These are phyloP conservation scores for Rhinoderma darwinii DNA, from an alignment of 2,113 vertebrate genomes.

Conservation along the genomic window DNA sequence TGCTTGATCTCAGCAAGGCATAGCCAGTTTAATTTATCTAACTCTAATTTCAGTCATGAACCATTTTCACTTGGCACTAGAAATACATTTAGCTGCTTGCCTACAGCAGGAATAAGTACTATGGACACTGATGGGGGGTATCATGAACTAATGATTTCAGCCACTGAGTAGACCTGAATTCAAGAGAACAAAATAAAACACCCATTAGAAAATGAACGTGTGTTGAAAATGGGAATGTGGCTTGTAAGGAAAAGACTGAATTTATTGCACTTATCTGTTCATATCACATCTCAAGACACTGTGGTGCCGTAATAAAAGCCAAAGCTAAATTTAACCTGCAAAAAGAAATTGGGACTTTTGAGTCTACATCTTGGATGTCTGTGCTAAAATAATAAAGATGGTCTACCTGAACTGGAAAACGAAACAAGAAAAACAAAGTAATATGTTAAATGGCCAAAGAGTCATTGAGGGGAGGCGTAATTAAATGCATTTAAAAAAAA, in stretches of 20 bases:
- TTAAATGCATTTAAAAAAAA: no score
- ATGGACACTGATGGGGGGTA: constrained; percentile 19
- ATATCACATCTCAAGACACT: neutral
- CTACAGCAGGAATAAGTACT: constrained; percentile 34
- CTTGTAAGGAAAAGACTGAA: neutral
- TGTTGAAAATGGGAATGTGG: neutral
- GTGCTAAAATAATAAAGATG: neutral
- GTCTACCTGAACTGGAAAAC: neutral
- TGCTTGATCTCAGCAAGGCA: constrained; percentile 25
- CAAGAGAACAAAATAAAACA: neutral
- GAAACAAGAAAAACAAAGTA: neutral
- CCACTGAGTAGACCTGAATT: neutral
- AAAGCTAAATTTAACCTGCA: neutral
- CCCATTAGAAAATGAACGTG: neutral
- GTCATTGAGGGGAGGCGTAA: no score
- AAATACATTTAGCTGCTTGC: constrained; percentile 27
- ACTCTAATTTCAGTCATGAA: constrained; percentile 38
- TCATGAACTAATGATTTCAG: neutral
- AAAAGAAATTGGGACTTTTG: neutral
- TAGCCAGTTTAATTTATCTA: constrained; percentile 10
- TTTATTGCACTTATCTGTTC: neutral
- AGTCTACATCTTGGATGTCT: neutral
- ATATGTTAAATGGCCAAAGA: no score
- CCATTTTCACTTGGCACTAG: constrained; percentile 37
- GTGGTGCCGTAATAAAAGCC: neutral